These are phyloP conservation scores for Macropodus opercularis DNA, from an alignment of 2,797 vertebrate species.

Conservation along the genomic window DNA sequence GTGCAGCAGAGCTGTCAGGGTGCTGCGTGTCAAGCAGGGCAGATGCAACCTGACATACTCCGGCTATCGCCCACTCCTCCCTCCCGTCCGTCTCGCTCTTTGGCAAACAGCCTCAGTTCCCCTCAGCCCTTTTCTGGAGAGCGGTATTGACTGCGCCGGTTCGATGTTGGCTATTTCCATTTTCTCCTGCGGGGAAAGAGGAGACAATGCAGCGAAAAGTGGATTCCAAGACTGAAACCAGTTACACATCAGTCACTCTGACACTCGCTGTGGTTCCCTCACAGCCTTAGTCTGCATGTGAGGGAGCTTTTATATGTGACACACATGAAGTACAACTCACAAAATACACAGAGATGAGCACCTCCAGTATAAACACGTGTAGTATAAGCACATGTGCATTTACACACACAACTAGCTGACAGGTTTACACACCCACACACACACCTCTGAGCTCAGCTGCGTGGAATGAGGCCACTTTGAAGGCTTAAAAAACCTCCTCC, in stretches of 20 bases:
- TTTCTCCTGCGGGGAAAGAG: constrained; percentile 65
- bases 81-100: constrained; percentile 44
- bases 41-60: constrained; percentile 67
- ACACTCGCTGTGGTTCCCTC: constrained; percentile 32
- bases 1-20: constrained; percentile 55
- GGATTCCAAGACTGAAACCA: constrained; percentile 52
- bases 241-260: constrained; percentile 61
- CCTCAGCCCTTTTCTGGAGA: constrained; percentile 61
- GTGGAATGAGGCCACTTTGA: constrained; percentile 77
- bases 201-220: constrained; percentile 60
- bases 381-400: constrained; percentile 1
- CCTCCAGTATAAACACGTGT: too few relatives aligned
- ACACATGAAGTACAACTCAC: constrained; percentile 26
- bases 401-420: constrained; percentile 1
- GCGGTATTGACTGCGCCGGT: constrained; percentile 63
- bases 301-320: constrained; percentile 2
- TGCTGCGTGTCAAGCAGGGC: constrained; percentile 43
- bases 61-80: constrained; percentile 55
- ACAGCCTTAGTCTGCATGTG: not conserved
- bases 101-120: constrained; percentile 38
- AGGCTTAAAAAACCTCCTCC: constrained; percentile 69
- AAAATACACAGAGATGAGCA: too few relatives aligned
- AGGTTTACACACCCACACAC: constrained; percentile 17
- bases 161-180: constrained; percentile 72
- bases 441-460: constrained; percentile 72